Conservation (phyloP, 2,113 vertebrate species). For the Procavia capensis region DNA sequence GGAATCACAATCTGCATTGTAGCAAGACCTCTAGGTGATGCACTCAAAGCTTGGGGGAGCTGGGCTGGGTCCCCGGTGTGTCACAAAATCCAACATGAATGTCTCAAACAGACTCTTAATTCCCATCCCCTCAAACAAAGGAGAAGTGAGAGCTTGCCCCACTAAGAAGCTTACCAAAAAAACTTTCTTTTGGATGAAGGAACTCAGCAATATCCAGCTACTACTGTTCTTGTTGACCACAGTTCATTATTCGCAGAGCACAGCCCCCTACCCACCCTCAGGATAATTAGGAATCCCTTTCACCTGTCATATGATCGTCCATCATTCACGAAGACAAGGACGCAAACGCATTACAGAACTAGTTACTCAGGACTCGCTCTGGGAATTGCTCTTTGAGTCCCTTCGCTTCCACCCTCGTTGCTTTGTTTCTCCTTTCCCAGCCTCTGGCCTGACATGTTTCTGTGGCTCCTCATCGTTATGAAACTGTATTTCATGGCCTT, state of each 20-base stretch:
- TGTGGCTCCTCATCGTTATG: slow-evolving; percentile 43
- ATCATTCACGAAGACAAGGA: not conserved
- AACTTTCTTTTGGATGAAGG: slow-evolving; percentile 26
- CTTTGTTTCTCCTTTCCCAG: slow-evolving; percentile 16
- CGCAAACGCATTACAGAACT: not conserved
- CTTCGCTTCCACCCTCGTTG: not conserved
- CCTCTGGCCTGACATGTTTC: slow-evolving; percentile 31
- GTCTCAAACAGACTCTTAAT: not conserved
- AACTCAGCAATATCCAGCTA: not conserved
- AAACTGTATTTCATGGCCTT: slow-evolving; percentile 59
- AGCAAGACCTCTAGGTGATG: not conserved
- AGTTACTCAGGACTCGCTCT: not conserved
- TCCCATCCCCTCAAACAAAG: not conserved
- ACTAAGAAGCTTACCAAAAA: not conserved
- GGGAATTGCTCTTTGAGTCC: not conserved
- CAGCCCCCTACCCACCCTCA: not conserved
- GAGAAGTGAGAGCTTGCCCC: not conserved
- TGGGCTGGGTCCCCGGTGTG: not conserved
- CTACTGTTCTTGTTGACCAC: not conserved
- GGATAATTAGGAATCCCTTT: not conserved
- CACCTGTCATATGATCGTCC: not conserved
- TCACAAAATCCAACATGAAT: not conserved
- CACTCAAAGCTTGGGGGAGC: not conserved
- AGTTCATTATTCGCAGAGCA: not conserved
- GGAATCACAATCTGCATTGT: not conserved